Evolutionary conservation across 2,797 vertebrate genomes (phyloP).

Genomic region (Sebastes minor): DNA sequence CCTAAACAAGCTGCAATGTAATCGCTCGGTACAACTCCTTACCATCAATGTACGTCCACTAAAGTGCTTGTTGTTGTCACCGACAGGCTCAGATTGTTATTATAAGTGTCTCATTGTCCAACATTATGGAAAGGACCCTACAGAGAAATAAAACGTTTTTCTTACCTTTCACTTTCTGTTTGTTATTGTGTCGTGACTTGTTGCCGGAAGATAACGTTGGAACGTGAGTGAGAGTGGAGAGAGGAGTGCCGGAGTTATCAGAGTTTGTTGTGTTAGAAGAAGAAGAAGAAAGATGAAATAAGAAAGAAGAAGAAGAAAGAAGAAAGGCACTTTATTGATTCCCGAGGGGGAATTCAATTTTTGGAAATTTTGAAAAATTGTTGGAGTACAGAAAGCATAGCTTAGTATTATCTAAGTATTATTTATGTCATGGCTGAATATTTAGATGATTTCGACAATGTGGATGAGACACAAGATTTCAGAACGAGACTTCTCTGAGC

Average conservation of each 20-base stretch:
- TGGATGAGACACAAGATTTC: not conserved
- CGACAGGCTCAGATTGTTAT: not conserved
- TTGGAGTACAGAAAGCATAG: not conserved
- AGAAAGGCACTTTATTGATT: too few relatives aligned
- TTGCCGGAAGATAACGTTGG: not conserved
- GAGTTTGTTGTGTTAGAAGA: not conserved
- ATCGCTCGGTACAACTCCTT: too few relatives aligned
- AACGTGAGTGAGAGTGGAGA: not conserved
- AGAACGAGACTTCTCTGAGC: too few relatives aligned
- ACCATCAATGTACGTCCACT: not conserved
- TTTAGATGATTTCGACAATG: not conserved
- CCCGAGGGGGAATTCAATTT: too few relatives aligned
- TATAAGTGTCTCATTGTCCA: not conserved
- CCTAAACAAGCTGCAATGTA: too few relatives aligned
- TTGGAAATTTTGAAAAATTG: too few relatives aligned
- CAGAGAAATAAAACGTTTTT: too few relatives aligned
- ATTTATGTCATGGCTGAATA: not conserved
- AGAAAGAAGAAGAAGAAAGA: too few relatives aligned
- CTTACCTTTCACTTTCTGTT: not conserved
- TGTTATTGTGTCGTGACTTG: not conserved
- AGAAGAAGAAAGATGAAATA: too few relatives aligned
- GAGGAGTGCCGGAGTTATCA: too few relatives aligned
- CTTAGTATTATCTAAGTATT: not conserved
- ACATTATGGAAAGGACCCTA: not conserved
- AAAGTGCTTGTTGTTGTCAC: not conserved